Evolutionary conservation across 2,888 invertebrate genomes (phyloP), one percentile per base, ranked within the genome.

Genomic region (Synergus laeviventris): DNA sequence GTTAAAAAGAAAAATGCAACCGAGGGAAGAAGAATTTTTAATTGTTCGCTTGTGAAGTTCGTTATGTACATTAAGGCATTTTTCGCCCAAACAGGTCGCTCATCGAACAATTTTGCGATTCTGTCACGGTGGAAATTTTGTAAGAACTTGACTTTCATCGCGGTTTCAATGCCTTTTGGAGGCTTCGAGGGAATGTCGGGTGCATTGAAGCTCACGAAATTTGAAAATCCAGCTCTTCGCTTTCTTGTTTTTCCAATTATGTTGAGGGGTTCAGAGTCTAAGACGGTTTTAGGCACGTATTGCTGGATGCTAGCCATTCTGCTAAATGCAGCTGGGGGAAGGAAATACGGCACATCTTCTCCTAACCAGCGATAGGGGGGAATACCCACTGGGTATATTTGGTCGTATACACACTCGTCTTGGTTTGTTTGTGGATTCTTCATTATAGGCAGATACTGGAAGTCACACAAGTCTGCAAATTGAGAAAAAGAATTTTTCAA

Each of bases 71-170:
- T 91, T 16, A 99, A 88, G 0, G 95, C 96, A 84, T 94, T 94
- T 84, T 95, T 94, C 0, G 97, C 96, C 97, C 98, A 98, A 82
- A 99, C 94, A 0, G 99, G 98, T 74, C 97, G 93, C 75, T 96
- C 94, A 74, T 96, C 94, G 90, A 99, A 98, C 11, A 96, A 88
- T 42, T 87, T 77, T 16, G 81, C 81, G 24, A 91, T 86, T 42
- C 88, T 85, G 90, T 92, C 89, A 3, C 89, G 84, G 42, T 91
- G 91, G 18, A 82, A 81, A 4, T 85, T 86, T 66, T 88, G 90
- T 2, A 92, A 78, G 74, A 92, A 91, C 81, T 92, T 92, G 0
- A 92, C 87, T 77, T 87, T 87, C 84, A 92, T 91, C 80, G 93
- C 93, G 70, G 91, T 92, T 85, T 93, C 94, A 31, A 94, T 86